Conservation (phyloP, 1,140 invertebrate genomes). For the Lasioglossum baleicum region DNA sequence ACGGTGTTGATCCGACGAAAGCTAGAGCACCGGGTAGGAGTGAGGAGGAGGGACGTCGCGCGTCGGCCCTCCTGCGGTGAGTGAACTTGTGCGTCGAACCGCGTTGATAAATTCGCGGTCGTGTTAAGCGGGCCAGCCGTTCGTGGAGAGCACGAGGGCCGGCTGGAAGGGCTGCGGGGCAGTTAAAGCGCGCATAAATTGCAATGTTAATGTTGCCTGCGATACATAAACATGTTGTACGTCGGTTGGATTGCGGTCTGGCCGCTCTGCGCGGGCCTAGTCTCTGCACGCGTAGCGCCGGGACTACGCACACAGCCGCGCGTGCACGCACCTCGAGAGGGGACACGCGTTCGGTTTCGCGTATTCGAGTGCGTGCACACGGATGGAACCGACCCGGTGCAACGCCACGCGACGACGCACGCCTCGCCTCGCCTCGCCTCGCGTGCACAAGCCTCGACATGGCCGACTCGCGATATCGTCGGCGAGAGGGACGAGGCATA, state of each 20-base stretch:
- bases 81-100: slow-evolving; percentile 65
- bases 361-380: slow-evolving; percentile 11
- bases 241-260: slow-evolving; percentile 71
- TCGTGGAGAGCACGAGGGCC: slow-evolving; percentile 17
- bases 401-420: slow-evolving; percentile 40
- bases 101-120: slow-evolving; percentile 70
- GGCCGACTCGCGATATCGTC: slow-evolving; percentile 10
- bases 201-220: slow-evolving; percentile 74
- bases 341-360: slow-evolving; percentile 30
- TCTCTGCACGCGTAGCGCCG: slow-evolving; percentile 57
- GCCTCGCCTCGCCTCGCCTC: neutral
- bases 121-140: slow-evolving; percentile 64
- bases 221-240: slow-evolving; percentile 78
- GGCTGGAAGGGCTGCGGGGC: slow-evolving; percentile 51
- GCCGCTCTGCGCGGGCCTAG: slow-evolving; percentile 60
- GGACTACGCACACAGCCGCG: slow-evolving; percentile 3
- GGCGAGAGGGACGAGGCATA: slow-evolving; percentile 18
- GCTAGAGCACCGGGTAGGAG: neutral
- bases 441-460: slow-evolving; percentile 20
- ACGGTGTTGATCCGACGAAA: slow-evolving; percentile 53
- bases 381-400: slow-evolving; percentile 19
- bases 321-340: neutral
- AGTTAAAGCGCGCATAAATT: slow-evolving; percentile 76
- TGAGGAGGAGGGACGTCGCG: slow-evolving; percentile 12
- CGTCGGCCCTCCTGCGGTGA: slow-evolving; percentile 55